Base-by-base conservation (phyloP, 2,113 vertebrate species). In the Sylvia atricapilla region DNA sequence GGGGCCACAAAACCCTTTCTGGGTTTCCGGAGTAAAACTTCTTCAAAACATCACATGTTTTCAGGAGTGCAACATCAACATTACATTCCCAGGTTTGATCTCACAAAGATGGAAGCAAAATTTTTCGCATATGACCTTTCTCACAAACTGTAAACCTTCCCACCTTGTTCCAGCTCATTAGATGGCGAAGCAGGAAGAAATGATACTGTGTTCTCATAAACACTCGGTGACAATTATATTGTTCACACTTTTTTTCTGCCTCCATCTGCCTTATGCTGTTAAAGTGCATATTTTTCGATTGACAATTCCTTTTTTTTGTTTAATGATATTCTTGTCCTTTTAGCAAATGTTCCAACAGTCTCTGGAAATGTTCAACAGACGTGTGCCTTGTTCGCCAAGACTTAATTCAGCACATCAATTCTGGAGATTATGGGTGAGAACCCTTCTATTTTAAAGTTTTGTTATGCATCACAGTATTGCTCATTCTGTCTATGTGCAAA, bases 381-480 rank as follows among this genome's bases (percentile, higher is more conserved):
- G 11, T 70, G 6, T 98, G 98, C 63, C 97, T 98, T 47, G 83
- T 98, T 88, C 95, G 76, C 39, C 95, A 97, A 80, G 95, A 97
- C 69, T 83, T 98, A 93, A 98, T 98, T 90, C 94, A 97, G 25
- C 69, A 5, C 72, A 91, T 98, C 87, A 98, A 98, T 95, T 88
- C 91, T 79, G 95, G 96, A 94, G 95, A 97, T 92, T 97, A 97
- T 47, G 98, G 98, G 98, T 98, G 87, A 98, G 98, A 89, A 72
- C 20, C 37, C 37, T 90, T 59, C 69, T 73, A 44, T 79, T 94
- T 95, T 80, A 49, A 89, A 35, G 17, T 28, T 92, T 73, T 87
- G 3, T 66, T 94, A 33, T 74, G 66, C 64, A 84, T 21, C 37
- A 67, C 17, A 60, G 7, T 55, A 60, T 74, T 74, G 52, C 11